Evolutionary conservation across 2,888 invertebrate genomes (phyloP).

Genomic region (Encarsia formosa): DNA sequence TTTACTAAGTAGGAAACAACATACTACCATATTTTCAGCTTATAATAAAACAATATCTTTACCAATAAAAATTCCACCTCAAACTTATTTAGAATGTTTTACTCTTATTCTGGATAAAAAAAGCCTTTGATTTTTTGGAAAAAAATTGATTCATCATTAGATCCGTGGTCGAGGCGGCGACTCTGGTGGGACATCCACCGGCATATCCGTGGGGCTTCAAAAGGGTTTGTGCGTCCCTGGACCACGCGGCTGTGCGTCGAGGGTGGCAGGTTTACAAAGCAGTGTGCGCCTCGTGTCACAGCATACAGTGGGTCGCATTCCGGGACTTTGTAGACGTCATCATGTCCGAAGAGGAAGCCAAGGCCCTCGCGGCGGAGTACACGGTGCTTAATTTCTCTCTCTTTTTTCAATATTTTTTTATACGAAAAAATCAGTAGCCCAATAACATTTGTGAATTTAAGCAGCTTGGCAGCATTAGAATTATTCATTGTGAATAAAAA

Average conservation of each 20-base stretch:
- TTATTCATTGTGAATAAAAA: too few relatives aligned
- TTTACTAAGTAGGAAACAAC: neutral
- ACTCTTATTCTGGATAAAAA: neutral
- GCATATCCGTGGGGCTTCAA: slow-evolving; percentile 79
- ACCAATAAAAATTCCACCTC: too few relatives aligned
- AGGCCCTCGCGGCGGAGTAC: slow-evolving; percentile 87
- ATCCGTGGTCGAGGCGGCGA: slow-evolving; percentile 67
- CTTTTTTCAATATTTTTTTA: too few relatives aligned
- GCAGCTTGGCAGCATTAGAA: too few relatives aligned
- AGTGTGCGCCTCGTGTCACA: slow-evolving; percentile 96
- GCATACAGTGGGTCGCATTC: slow-evolving; percentile 84
- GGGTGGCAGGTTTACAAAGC: slow-evolving; percentile 96
- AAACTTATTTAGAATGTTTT: neutral
- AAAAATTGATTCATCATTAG: neutral
- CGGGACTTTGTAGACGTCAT: slow-evolving; percentile 83
- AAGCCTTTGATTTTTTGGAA: neutral
- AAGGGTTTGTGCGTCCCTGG: slow-evolving; percentile 70
- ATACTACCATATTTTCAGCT: too few relatives aligned
- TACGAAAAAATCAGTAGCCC: too few relatives aligned
- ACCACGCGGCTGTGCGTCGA: slow-evolving; percentile 80
- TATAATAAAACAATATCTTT: too few relatives aligned
- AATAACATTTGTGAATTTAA: too few relatives aligned
- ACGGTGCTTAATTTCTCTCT: too few relatives aligned
- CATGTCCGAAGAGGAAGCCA: slow-evolving; percentile 90
- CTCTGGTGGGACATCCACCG: slow-evolving; percentile 72